phyloP scores from a whole-genome alignment of 1,140 invertebrate species.

The Triops cancriformis region DNA sequence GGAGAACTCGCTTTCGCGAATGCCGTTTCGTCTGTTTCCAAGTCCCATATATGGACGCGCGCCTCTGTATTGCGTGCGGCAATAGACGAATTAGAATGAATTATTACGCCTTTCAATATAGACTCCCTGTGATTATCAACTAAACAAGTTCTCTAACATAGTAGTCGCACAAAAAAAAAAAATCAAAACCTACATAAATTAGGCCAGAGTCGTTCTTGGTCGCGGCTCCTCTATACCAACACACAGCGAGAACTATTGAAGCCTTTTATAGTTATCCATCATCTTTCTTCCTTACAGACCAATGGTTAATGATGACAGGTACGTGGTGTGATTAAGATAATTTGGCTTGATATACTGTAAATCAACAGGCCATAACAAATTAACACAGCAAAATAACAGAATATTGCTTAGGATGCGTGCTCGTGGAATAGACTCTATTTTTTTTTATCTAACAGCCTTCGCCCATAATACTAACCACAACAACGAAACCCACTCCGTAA shows the following conservation, averaged over 20 bases:
- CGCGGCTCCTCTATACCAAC: background rate
- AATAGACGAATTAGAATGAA: background rate
- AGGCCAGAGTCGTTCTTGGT: background rate
- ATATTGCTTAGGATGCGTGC: background rate
- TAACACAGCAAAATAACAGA: background rate
- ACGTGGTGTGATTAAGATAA: background rate
- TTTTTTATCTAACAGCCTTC: too few species aligned
- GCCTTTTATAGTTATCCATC: background rate
- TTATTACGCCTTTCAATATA: background rate
- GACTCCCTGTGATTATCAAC: background rate
- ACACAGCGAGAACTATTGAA: background rate
- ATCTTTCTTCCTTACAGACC: background rate
- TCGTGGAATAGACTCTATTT: background rate
- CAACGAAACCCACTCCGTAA: too few species aligned
- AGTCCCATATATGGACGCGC: background rate
- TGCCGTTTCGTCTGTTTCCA: background rate
- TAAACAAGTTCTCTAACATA: background rate
- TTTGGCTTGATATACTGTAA: background rate
- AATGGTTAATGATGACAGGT: background rate
- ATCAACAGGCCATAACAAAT: background rate
- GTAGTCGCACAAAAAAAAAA: background rate
- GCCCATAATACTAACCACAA: too few species aligned
- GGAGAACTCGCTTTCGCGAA: background rate
- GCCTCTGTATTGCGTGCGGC: background rate
- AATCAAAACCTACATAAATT: background rate